Conservation (phyloP, 2,888 invertebrate genomes). For the Harmothoe impar region DNA sequence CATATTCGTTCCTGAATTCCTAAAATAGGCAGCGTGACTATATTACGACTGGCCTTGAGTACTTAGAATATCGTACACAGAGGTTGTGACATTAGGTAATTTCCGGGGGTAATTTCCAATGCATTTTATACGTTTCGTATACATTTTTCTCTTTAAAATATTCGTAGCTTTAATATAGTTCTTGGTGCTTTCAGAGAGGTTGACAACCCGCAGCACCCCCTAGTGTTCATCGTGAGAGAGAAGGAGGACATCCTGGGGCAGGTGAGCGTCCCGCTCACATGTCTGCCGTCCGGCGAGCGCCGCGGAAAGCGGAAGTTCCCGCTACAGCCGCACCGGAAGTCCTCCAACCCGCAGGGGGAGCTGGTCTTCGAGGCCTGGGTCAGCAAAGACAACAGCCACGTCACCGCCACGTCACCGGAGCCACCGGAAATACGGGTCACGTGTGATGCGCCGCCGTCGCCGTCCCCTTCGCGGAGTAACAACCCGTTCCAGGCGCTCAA, state of each 20-base stretch:
- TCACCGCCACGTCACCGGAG: neutral
- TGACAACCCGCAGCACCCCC: conserved; percentile 74
- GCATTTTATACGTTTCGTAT: too few species aligned
- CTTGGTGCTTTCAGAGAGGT: conserved; percentile 76
- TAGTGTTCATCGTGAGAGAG: conserved; percentile 80
- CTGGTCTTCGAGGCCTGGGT: conserved; percentile 80
- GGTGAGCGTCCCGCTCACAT: conserved; percentile 76
- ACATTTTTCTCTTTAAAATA: too few species aligned
- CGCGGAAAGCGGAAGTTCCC: conserved; percentile 71
- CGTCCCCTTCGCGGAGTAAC: neutral
- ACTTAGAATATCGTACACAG: too few species aligned
- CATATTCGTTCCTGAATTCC: too few species aligned
- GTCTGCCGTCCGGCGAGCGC: conserved; percentile 75
- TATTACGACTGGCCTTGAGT: too few species aligned
- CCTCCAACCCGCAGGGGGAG: conserved; percentile 79
- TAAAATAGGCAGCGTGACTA: too few species aligned
- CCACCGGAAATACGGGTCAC: neutral
- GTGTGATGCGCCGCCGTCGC: neutral
- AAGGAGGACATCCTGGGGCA: conserved; percentile 81
- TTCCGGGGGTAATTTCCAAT: too few species aligned
- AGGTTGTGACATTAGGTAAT: too few species aligned
- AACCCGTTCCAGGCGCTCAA: conserved; percentile 67
- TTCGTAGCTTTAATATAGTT: too few species aligned
- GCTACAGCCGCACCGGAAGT: conserved; percentile 81
- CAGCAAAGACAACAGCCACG: conserved; percentile 73